These are phyloP conservation scores for Acanthococcus lagerstroemiae DNA, from an alignment of 2,888 invertebrate genomes.

Conservation along the genomic window DNA sequence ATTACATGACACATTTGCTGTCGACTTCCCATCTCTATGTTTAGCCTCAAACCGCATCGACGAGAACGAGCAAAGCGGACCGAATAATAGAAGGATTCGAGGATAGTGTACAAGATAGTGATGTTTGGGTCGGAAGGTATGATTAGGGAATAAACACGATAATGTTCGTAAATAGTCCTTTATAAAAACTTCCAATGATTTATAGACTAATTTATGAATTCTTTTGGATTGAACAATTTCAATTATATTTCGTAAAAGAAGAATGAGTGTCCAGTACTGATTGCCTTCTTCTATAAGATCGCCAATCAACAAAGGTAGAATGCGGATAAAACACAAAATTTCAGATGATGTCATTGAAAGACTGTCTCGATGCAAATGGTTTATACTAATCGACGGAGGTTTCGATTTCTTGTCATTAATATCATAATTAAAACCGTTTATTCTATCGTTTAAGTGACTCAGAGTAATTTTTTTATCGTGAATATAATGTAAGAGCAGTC, in stretches of 20 bases:
- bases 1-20: background rate
- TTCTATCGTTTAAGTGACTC: background rate
- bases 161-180: background rate
- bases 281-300: background rate
- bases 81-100: background rate
- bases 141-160: background rate
- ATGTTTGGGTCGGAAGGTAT: background rate
- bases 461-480: background rate
- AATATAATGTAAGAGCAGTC: background rate
- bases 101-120: constrained; percentile 1
- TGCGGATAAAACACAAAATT: background rate
- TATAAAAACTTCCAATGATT: background rate
- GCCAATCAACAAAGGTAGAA: background rate
- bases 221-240: background rate
- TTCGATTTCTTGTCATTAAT: background rate
- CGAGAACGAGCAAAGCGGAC: background rate
- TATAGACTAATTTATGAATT: background rate
- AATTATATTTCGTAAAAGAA: background rate
- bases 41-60: background rate
- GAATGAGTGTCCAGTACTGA: background rate
- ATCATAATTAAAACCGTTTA: background rate
- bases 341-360: background rate
- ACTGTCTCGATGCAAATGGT: background rate
- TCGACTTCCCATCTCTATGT: background rate
- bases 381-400: background rate